Percentiles rank a stretch among this genome's conserved stretches.
Conservation (phyloP, 2,113 vertebrate species). For the Notothenia rossii region DNA sequence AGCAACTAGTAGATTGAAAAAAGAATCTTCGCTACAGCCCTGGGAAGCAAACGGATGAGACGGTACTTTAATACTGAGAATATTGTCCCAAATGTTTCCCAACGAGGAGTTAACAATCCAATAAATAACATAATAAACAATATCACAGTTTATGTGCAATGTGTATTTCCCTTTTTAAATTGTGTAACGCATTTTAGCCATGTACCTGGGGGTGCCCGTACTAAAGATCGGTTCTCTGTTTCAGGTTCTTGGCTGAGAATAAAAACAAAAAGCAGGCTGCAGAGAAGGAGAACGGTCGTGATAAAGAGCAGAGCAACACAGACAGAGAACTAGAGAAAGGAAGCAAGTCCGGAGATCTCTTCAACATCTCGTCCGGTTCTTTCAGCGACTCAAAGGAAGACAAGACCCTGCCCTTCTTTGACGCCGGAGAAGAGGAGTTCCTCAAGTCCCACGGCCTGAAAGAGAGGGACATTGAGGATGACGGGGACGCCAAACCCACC, state of each 20-base stretch:
- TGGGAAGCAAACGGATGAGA: too few species aligned
- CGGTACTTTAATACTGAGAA: too few species aligned
- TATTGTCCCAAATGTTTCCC: background rate
- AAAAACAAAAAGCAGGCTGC: constrained; percentile 84
- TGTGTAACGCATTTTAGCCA: background rate
- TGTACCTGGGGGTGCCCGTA: background rate
- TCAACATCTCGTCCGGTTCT: constrained; percentile 77
- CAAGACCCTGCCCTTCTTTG: constrained; percentile 87
- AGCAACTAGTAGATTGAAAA: background rate
- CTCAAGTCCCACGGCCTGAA: constrained; percentile 84
- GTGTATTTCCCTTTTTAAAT: constrained; percentile 5
- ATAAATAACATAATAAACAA: background rate
- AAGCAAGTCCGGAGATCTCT: constrained; percentile 87
- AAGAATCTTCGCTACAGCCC: background rate
- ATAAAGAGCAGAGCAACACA: constrained; percentile 66
- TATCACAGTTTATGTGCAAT: background rate
- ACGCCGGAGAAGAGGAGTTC: constrained; percentile 86
- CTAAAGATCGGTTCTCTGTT: constrained; percentile 48
- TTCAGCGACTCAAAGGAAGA: constrained; percentile 86
- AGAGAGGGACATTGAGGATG: constrained; percentile 88
- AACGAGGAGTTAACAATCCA: background rate
- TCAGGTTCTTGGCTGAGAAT: constrained; percentile 94
- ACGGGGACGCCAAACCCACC: constrained; percentile 84
- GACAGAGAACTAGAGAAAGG: constrained; percentile 86
- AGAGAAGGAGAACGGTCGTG: constrained; percentile 88